Percentiles rank a stretch among this genome's conserved stretches.
Evolutionary conservation across 2,888 invertebrate species (phyloP).

Genomic region (Aproaerema taeniolella): DNA sequence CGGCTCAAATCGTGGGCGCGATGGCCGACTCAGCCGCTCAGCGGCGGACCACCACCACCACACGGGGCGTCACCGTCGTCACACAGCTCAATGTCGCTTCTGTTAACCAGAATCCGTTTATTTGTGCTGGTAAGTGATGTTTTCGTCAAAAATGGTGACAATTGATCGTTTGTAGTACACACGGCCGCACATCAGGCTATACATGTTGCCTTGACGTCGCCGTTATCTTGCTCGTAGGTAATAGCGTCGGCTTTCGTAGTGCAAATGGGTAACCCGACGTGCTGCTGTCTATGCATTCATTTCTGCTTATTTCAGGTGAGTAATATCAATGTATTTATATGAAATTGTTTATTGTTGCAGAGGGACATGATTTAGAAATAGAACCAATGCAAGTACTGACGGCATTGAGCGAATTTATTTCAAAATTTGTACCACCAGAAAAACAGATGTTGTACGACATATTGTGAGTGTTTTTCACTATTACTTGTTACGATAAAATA

Average conservation of each 20-base stretch:
- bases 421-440: slow-evolving; percentile 58
- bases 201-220: no score
- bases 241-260: no score
- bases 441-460: slow-evolving; percentile 55
- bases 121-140: slow-evolving; percentile 46
- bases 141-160: no score
- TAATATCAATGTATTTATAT: no score
- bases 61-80: slow-evolving; percentile 58
- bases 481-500: not conserved
- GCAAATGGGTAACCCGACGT: no score
- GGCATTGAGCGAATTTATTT: slow-evolving; percentile 80
- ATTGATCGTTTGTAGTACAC: no score
- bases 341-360: no score
- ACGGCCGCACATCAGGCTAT: no score
- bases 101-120: slow-evolving; percentile 38
- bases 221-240: no score
- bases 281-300: no score
- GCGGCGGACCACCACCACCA: slow-evolving; percentile 32
- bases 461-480: slow-evolving; percentile 36
- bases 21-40: slow-evolving; percentile 31
- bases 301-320: no score
- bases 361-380: slow-evolving; percentile 81
- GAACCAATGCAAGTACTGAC: slow-evolving; percentile 81
- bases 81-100: slow-evolving; percentile 29
- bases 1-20: slow-evolving; percentile 24